phyloP scores from a whole-genome alignment of 2,113 vertebrate genomes.

The Trichomycterus rosablanca region DNA sequence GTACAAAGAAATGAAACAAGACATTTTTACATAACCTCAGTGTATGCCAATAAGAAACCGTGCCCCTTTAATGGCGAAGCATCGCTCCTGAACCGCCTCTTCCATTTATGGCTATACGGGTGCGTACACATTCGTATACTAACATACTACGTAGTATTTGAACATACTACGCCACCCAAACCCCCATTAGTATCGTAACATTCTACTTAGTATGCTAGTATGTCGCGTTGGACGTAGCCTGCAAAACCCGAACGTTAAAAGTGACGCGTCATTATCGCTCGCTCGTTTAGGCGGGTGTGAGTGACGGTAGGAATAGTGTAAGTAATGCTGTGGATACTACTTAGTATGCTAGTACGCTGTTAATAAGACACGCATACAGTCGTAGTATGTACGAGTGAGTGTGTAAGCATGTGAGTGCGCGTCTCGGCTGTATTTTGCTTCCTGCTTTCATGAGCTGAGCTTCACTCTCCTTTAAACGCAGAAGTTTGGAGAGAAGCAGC shows the following conservation, averaged over 20 bases:
- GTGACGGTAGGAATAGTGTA: no score
- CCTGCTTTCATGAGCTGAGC: slow-evolving; percentile 40
- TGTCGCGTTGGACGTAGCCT: no score
- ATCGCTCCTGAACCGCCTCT: slow-evolving; percentile 41
- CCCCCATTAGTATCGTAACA: neutral
- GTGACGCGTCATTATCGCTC: neutral
- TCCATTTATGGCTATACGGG: slow-evolving; percentile 49
- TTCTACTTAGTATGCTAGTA: neutral
- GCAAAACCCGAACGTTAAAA: neutral
- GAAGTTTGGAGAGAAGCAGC: slow-evolving; percentile 15
- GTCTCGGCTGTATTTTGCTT: slow-evolving; percentile 47
- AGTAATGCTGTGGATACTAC: neutral
- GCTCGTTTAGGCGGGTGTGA: no score
- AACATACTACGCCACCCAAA: neutral
- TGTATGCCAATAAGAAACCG: neutral
- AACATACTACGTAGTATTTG: neutral
- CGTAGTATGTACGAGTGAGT: neutral
- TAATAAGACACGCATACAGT: neutral
- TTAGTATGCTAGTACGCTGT: neutral
- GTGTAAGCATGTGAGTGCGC: neutral
- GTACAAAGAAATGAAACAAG: neutral
- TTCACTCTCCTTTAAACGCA: slow-evolving; percentile 40
- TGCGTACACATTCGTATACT: neutral
- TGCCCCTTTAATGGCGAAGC: slow-evolving; percentile 47
- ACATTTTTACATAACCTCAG: neutral